Base-by-base conservation (phyloP, 2,113 vertebrate species). In the Ictalurus punctatus region DNA sequence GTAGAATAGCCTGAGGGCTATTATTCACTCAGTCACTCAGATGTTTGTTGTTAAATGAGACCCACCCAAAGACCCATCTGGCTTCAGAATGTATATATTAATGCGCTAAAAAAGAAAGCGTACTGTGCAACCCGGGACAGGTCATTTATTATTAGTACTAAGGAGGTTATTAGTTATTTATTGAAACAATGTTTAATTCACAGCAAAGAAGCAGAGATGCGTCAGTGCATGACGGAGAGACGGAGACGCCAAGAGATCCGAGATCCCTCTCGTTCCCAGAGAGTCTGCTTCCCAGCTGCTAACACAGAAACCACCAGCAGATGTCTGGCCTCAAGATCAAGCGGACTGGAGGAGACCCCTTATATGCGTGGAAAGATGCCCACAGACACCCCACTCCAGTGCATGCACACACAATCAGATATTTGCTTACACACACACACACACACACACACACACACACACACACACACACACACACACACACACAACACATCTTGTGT, bases 301-400 rank as follows among this genome's bases (percentile, higher is more conserved):
- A 83, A 91, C 91, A 87, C 91, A 93, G 83, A 94, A 94, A 95
- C 92, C 89, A 93, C 92, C 94, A 94, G 92, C 95, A 96, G 92
- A 96, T 95, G 95, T 95, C 94, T 95, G 94, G 95, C 95, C 88
- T 90, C 84, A 87, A 95, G 95, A 95, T 95, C 94, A 95, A 95
- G 93, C 94, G 93, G 86, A 91, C 4, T 88, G 88, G 91, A 94
- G 91, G 93, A 92, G 92, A 94, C 92, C 90, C 93, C 90, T 95
- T 88, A 94, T 93, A 95, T 96, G 94, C 94, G 93, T 93, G 91
- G 92, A 91, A 92, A 91, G 93, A 92, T 90, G 94, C 93, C 92
- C 93, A 92, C 81, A 90, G 89, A 95, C 93, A 92, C 93, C 91
- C 93, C 87, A 88, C 86, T 34, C 71, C 84, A 89, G 87, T 85